Percentiles rank a stretch among this genome's conserved stretches.
phyloP scores from a whole-genome alignment of 1,140 invertebrate genomes.

The Drosophila lacertosa region DNA sequence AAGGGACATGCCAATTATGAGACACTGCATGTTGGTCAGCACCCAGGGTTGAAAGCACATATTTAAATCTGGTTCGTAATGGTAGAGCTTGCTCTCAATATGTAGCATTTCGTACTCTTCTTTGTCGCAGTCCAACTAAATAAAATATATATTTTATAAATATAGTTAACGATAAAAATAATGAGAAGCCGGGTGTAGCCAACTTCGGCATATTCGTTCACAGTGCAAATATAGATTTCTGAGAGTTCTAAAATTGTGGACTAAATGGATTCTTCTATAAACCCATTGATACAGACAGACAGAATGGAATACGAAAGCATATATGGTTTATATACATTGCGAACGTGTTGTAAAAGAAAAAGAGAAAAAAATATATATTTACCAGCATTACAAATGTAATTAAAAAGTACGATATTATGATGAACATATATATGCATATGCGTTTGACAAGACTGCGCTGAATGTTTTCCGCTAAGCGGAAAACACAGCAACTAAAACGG shows the following conservation, averaged over 20 bases:
- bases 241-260: too few species aligned
- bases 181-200: too few species aligned
- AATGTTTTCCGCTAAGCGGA: slow-evolving; percentile 34
- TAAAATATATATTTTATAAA: too few species aligned
- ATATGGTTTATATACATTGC: too few species aligned
- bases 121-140: slow-evolving; percentile 38
- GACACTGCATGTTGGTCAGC: slow-evolving; percentile 90
- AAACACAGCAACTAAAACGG: slow-evolving; percentile 86
- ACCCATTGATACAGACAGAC: too few species aligned
- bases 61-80: slow-evolving; percentile 37
- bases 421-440: slow-evolving; percentile 35
- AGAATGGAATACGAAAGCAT: too few species aligned
- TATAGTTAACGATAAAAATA: background rate
- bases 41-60: slow-evolving; percentile 88
- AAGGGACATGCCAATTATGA: slow-evolving; percentile 91
- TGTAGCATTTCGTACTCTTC: slow-evolving; percentile 12
- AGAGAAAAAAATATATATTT: slow-evolving; percentile 45
- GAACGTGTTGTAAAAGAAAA: background rate
- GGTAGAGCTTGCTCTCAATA: slow-evolving; percentile 50
- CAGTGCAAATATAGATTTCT: too few species aligned
- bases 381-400: slow-evolving; percentile 88
- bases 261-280: too few species aligned
- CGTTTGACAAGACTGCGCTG: slow-evolving; percentile 38
- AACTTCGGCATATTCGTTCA: too few species aligned
- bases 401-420: slow-evolving; percentile 85